Base-by-base conservation (phyloP, 2,888 invertebrate genomes). In the Meghimatium bilineatum region DNA sequence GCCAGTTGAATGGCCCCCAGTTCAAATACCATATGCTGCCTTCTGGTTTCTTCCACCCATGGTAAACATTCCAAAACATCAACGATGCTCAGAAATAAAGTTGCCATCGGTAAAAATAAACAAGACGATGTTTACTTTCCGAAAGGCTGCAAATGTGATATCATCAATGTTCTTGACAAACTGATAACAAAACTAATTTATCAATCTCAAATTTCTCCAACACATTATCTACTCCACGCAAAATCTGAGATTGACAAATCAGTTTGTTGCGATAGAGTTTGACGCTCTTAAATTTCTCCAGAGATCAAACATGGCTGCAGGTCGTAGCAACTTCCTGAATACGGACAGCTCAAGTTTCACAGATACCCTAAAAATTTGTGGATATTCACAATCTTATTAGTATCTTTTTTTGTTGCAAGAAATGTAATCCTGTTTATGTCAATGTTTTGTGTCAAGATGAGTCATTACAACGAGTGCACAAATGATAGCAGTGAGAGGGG, bases 171-270 rank as follows among this genome's bases (percentile, higher is more conserved):
- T 29, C 63, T n/a, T 63, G 63, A 23, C n/a, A 63, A 23, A 44
- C 56, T 63, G 29, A 63, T 56, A n/a, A 63, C n/a, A n/a, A n/a
- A 63, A 63, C 63, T n/a, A 63, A 29, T 63, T 63, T n/a, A 63
- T 63, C 63, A 29, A 6, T n/a, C 63, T n/a, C n/a, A 63, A n/a
- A n/a, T 23, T 63, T 29, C 10, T 23, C 10, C n/a, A 12, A 29
- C 23, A 56, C 63, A 6, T 63, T 8, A 63, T 63, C 63, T 63
- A 63, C 63, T 63, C n/a, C 10, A n/a, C 63, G 23, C 63, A 12
- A n/a, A 23, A 29, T 2, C 63, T 63, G 3, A 63, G 63, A 63
- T 63, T 63, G 63, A 63, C 63, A 29, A 63, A 6, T 29, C 3
- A 10, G n/a, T 23, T 63, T 63, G n/a, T 10, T 29, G 23, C 29